Base-by-base conservation (phyloP, 2,797 vertebrate genomes). In the Hyperoplus immaculatus region DNA sequence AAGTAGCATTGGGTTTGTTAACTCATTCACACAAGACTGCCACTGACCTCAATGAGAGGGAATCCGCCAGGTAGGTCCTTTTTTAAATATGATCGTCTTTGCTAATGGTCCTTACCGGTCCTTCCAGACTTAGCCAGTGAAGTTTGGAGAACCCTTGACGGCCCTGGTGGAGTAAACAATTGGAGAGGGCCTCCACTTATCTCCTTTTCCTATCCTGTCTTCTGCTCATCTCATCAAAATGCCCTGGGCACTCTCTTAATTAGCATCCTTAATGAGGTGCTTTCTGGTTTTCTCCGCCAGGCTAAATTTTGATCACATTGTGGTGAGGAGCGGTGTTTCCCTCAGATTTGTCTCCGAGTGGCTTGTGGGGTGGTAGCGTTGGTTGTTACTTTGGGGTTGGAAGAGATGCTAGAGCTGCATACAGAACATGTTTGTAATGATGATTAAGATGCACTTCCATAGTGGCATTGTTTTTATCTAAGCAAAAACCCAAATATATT, bases 221-320 rank as follows among this genome's bases (percentile, higher is more conserved):
- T 80, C 83, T 79, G 53, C 88, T 82, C 81, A 53, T 79, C 81
- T 82, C 80, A 68, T 89, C 84, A 69, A 66, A 75, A 75, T 56
- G 45, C 90, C 80, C 65, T 69, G 84, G 88, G 89, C 87, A 80
- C 64, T 90, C 87, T 91, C 84, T 92, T 93, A 89, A 95, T 94
- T 93, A 92, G 85, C 81, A 87, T 80, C 71, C 87, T 85, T 90
- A 94, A 95, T 95, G 89, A 89, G 91, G 81, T 82, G 74, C 67
- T 81, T 86, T 88, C 68, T 81, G 75, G 74, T 89, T 91, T 82
- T 91, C 73, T 81, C 64, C 55, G 71, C 76, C 80, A 69, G 79
- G 70, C 78, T 87, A 84, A 75, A 92, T 92, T 87, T 87, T 89
- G 87, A 91, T 88, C 81, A 83, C 90, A 75, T 82, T 91, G 70